A percentile compares a stretch with the other conserved stretches of the same genome.
phyloP scores from a whole-genome alignment of 2,113 vertebrate genomes.

The Scortum barcoo region DNA sequence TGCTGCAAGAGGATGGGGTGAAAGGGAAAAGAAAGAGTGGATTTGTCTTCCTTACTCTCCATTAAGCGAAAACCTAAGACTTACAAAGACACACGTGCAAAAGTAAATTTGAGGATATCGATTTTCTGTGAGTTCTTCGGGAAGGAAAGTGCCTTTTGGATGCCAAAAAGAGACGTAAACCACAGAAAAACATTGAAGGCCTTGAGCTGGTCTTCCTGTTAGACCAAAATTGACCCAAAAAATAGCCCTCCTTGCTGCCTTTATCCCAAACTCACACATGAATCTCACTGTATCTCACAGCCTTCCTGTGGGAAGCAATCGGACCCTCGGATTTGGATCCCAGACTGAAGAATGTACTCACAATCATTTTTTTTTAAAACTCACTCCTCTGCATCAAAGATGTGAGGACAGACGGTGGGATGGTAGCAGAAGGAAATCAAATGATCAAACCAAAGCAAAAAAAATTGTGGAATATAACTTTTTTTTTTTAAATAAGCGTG shows the following conservation, averaged over 20 bases:
- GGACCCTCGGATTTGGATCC: constrained; percentile 49
- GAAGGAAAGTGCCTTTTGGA: constrained; percentile 25
- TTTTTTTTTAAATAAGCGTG: constrained; percentile 39
- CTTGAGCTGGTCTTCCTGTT: background rate
- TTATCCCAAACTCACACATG: background rate
- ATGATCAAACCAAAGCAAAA: constrained; percentile 72
- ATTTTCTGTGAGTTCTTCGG: constrained; percentile 35
- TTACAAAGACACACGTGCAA: constrained; percentile 50
- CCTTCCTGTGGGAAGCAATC: constrained; percentile 23
- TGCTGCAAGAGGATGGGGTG: background rate
- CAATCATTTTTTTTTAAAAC: constrained; percentile 36
- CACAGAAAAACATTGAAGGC: background rate
- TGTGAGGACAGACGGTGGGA: constrained; percentile 43
- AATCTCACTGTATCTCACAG: constrained; percentile 9
- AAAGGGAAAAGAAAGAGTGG: constrained; percentile 19
- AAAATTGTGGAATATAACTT: constrained; percentile 39
- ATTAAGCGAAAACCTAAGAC: constrained; percentile 35
- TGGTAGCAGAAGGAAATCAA: constrained; percentile 25
- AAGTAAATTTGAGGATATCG: constrained; percentile 43
- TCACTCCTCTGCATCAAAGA: constrained; percentile 47
- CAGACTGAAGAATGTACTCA: constrained; percentile 75
- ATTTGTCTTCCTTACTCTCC: constrained; percentile 32
- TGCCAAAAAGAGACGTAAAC: constrained; percentile 1
- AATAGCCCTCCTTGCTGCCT: background rate
- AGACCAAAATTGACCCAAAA: background rate